Base-by-base conservation (phyloP, 2,113 vertebrate species). In the Perognathus longimembris region DNA sequence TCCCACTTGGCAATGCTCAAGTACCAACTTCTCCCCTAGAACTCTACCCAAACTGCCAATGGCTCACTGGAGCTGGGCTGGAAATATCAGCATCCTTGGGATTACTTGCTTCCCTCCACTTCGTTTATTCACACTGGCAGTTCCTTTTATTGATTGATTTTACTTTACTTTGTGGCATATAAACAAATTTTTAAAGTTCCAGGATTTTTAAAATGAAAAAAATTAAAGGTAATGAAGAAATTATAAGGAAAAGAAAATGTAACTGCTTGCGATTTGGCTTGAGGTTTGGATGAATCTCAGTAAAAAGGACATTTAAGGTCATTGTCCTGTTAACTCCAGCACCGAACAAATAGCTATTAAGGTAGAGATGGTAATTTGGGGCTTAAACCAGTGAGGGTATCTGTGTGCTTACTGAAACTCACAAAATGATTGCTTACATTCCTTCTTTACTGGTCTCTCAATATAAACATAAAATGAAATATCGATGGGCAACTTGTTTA, bases 1-100 rank as follows among this genome's bases (percentile, higher is more conserved):
- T 12, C 14, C 4, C 1, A 6, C 0, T 1, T 20, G 26, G 30
- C 21, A 20, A 42, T 15, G n/a, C 22, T 2, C 1, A 1, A 3
- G 28, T 6, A 3, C 11, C 30, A 1, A 5, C n/a, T 10, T 1
- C 21, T 17, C 26, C 34, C 36, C 50, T 2, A 36, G 76, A 77
- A 11, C 6, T 0, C 22, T 4, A 4, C 17, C 3, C 5, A 36
- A 28, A 73, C 45, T 2, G 54, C 34, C n/a, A 7, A 0, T 1
- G 21, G 1, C 5, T 6, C 5, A 57, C 24, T 7, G 4, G 2
- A 24, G 36, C 26, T 28, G 20, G 0, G 6, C 3, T 30, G 20
- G 22, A 63, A 21, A 61, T 18, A 14, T 21, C 77, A 5, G 10
- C 6, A 7, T 6, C 74, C 57, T 38, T 66, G 83, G 59, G 59